These are phyloP conservation scores for Hofmannophila pseudospretella DNA, from an alignment of 2,888 invertebrate genomes.

Conservation along the genomic window DNA sequence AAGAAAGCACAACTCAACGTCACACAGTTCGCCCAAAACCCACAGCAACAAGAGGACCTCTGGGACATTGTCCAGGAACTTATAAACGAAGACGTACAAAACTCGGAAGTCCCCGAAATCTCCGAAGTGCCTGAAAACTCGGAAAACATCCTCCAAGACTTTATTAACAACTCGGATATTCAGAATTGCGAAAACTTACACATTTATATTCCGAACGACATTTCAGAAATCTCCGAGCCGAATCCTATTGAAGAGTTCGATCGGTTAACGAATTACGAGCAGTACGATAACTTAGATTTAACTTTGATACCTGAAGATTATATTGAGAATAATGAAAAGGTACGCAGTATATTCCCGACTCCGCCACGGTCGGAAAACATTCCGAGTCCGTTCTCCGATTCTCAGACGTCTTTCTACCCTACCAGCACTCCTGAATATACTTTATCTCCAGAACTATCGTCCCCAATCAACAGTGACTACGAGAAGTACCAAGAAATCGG, in stretches of 20 bases:
- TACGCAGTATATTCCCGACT: conserved; percentile 35
- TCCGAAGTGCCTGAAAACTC: conserved; percentile 2
- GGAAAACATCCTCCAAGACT: conserved; percentile 22
- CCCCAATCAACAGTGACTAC: conserved; percentile 45
- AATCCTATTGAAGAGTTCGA: conserved; percentile 32
- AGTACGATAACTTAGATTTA: conserved; percentile 17
- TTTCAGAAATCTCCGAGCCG: conserved; percentile 9
- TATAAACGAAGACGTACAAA: conserved; percentile 26
- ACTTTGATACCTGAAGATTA: background rate
- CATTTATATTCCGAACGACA: conserved; percentile 3
- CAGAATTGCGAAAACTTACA: conserved; percentile 9
- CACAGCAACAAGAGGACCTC: conserved; percentile 36
- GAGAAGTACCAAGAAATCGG: conserved; percentile 55
- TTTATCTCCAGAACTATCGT: conserved; percentile 41
- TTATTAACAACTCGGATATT: conserved; percentile 16
- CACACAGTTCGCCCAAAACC: conserved; percentile 27
- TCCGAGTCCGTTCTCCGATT: conserved; percentile 47
- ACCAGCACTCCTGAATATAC: conserved; percentile 38
- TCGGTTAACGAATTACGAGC: conserved; percentile 22
- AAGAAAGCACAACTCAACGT: conserved; percentile 27
- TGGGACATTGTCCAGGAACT: conserved; percentile 40
- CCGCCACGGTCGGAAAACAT: conserved; percentile 54
- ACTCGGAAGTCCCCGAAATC: conserved; percentile 3
- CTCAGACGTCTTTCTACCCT: conserved; percentile 33
- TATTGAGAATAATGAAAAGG: background rate